These are phyloP conservation scores for Drosophila putrida DNA, from an alignment of 2,888 invertebrate species.

Conservation along the genomic window DNA sequence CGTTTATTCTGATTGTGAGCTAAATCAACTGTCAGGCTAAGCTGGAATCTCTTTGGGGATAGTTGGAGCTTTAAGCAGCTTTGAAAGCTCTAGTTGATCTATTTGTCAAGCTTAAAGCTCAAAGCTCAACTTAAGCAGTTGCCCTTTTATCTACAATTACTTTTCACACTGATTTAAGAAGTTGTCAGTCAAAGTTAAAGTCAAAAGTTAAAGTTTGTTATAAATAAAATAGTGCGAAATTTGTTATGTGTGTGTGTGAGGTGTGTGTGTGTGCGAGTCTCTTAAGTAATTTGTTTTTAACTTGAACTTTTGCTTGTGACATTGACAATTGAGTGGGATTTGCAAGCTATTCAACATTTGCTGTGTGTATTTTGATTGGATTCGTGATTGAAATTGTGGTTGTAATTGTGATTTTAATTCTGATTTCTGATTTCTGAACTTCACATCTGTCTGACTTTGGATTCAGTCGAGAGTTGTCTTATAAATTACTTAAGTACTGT, in stretches of 20 bases:
- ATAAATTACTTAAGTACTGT: conserved; percentile 30
- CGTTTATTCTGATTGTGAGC: conserved; percentile 5
- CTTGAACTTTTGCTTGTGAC: conserved; percentile 29
- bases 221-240: conserved; percentile 29
- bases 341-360: conserved; percentile 54
- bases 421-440: conserved; percentile 75
- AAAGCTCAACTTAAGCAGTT: background rate
- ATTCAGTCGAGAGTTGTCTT: conserved; percentile 42
- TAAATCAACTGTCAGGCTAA: background rate
- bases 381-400: conserved; percentile 54
- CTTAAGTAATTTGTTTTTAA: conserved; percentile 15
- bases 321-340: conserved; percentile 26
- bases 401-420: conserved; percentile 40
- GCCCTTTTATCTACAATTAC: background rate
- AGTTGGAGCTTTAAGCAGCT: conserved; percentile 5
- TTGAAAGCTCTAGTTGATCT: background rate
- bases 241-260: conserved; percentile 1
- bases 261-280: conserved; percentile 10
- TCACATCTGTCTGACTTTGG: conserved; percentile 46
- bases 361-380: conserved; percentile 23
- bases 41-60: background rate
- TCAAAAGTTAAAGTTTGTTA: conserved; percentile 13
- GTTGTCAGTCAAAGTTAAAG: background rate
- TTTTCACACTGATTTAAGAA: background rate
- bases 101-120: background rate